Conservation (phyloP, 2,888 invertebrate genomes). For the Apodemia duryi region DNA sequence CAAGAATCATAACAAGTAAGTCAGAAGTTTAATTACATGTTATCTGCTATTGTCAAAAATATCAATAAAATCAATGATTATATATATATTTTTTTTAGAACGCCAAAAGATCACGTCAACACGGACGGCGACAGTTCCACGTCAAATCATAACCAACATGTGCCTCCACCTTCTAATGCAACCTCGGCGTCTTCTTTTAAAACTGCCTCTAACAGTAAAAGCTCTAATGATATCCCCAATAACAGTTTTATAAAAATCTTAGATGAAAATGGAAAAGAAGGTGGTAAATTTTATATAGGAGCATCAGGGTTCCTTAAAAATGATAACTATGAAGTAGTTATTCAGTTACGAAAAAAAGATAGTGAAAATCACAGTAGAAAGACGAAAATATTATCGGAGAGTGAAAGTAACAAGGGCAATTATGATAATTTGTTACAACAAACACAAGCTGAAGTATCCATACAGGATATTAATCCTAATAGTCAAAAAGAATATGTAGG, state of each 20-base stretch:
- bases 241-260: constrained; percentile 51
- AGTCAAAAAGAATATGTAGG: background rate
- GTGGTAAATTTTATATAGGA: constrained; percentile 63
- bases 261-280: constrained; percentile 48
- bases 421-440: background rate
- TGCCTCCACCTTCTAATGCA: constrained; percentile 37
- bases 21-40: no score
- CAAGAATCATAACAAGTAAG: no score
- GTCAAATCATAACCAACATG: background rate
- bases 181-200: constrained; percentile 51
- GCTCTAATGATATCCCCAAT: constrained; percentile 35
- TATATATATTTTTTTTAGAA: constrained; percentile 1
- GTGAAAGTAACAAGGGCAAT: background rate
- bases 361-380: constrained; percentile 21
- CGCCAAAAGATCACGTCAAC: background rate
- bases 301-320: constrained; percentile 58
- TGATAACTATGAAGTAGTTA: constrained; percentile 65
- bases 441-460: background rate
- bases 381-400: background rate
- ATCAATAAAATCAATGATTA: background rate
- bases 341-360: constrained; percentile 64
- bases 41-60: background rate
- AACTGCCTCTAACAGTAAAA: constrained; percentile 45
- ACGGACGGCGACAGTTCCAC: background rate
- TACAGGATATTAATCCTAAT: background rate